Conservation (phyloP, 2,797 vertebrate species). For the Oophaga sylvatica region DNA sequence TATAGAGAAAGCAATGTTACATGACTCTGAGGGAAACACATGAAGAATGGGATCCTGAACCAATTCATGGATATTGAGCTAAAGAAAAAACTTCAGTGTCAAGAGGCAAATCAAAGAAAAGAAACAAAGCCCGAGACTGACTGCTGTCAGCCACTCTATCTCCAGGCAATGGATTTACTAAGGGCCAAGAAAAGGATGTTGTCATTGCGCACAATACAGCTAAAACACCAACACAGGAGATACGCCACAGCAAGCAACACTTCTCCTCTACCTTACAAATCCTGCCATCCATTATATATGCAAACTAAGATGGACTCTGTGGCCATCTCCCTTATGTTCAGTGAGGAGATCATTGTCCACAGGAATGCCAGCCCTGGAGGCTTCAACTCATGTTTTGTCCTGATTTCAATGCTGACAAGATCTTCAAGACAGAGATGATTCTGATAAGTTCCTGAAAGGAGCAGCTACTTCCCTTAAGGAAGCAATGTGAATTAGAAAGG, state of each 20-base stretch:
- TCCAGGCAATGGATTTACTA: conserved; percentile 5
- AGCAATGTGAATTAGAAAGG: not conserved
- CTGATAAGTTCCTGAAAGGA: conserved; percentile 47
- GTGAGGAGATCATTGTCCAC: conserved; percentile 51
- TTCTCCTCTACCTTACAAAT: conserved; percentile 11
- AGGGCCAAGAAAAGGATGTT: not conserved
- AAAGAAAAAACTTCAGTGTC: not conserved
- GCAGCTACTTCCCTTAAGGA: conserved; percentile 1
- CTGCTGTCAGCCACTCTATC: not conserved
- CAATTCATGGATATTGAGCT: not conserved
- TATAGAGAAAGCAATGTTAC: not conserved
- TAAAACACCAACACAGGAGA: conserved; percentile 18
- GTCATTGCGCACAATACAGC: conserved; percentile 6
- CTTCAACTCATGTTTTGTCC: conserved; percentile 49
- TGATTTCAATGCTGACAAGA: conserved; percentile 38
- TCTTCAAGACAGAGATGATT: conserved; percentile 39
- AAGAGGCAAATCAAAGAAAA: not conserved
- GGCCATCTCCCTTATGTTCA: conserved; percentile 24
- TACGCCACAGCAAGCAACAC: conserved; percentile 10
- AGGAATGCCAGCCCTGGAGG: conserved; percentile 58
- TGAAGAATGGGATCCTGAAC: not conserved
- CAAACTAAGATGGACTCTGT: conserved; percentile 19
- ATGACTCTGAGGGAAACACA: not conserved
- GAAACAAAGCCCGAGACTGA: not conserved
- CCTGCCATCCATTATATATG: conserved; percentile 19